Evolutionary conservation across 2,113 vertebrate species (phyloP), one percentile per base, ranked within the genome.

Genomic region (Danionella cerebrum): DNA sequence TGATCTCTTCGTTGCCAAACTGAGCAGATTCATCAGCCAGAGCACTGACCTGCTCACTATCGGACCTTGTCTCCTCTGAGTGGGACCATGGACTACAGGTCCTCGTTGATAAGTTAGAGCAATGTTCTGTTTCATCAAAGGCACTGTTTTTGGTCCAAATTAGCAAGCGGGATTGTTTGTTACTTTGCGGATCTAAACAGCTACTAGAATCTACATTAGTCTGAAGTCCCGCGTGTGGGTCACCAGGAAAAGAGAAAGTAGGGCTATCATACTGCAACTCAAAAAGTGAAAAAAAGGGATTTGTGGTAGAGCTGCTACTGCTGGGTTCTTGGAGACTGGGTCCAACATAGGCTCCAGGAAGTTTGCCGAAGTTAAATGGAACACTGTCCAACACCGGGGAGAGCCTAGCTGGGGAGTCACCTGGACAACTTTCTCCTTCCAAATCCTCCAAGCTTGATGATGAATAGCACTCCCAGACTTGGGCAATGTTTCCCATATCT

Each of bases 81-180:
- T 99, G 94, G 72, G 96, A 99, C 96, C 96, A 99, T 3, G 96
- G 96, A 84, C 96, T 99, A 87, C 96, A 98, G 62, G 96, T 99
- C 88, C 96, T 90, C 1, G 96, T 99, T 79, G 96, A 99, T 85
- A 99, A 89, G 84, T 95, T 99, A 76, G 96, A 99, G 93, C 96
- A 99, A 86, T 97, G 94, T 94, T 97, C 96, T 50, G 93, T 95
- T 92, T 98, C 96, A 79, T 99, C 96, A 90, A 98, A 99, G 95
- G 96, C 96, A 98, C 96, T 98, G 94, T 98, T 98, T 98, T 96
- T 97, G 95, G 96, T 98, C 96, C 96, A 99, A 91, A 98, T 97
- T 81, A 98, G 89, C 91, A 99, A 93, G 85, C 96, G 93, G 86
- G 96, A 98, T 90, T 96, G 94, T 84, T 94, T 97, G 89, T 94